Base-by-base conservation (phyloP, 2,797 vertebrate genomes). In the Echeneis naucrates region DNA sequence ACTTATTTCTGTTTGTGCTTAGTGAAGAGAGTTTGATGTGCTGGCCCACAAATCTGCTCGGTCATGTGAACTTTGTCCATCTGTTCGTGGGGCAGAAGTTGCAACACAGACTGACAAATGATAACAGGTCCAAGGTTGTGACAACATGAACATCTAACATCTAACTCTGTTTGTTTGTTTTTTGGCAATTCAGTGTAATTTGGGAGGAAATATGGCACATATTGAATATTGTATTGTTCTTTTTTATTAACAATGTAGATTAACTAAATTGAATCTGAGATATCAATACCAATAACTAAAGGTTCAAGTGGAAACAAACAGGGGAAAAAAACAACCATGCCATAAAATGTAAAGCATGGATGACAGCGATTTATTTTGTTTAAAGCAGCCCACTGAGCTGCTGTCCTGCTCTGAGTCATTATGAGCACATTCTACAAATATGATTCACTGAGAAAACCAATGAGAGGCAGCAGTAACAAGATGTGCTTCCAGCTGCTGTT, bases 21-120 rank as follows among this genome's bases (percentile, higher is more conserved):
- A 17, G 27, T 21, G 38, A 48, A 55, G 56, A 26, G 57, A 9
- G 47, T 4, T 11, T 8, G 14, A 12, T 30, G 37, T 23, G 64
- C 57, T 42, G 32, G n/a, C 16, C 4, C 19, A 64, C 38, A 50
- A 2, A 72, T 88, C 42, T 77, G 84, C 65, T 76, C 70, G 76
- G 60, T 45, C 78, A 14, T 4, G 82, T 44, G 33, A 72, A 85
- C 88, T 83, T 83, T 83, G 81, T 50, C 87, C 75, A 77, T 85
- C 89, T 88, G 85, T 82, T 80, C 78, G 30, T 63, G 54, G 21
- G 16, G 48, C 30, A n/a, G 56, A 0, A 2, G 9, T 84, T 65
- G 9, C 69, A 57, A 62, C 67, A 84, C 30, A 10, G 17, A 54
- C 47, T 13, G 42, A 63, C 44, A 60, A 35, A 26, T 0, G 33